Base-by-base conservation (phyloP, 2,113 vertebrate species). In the Drymodes brunneopygia region DNA sequence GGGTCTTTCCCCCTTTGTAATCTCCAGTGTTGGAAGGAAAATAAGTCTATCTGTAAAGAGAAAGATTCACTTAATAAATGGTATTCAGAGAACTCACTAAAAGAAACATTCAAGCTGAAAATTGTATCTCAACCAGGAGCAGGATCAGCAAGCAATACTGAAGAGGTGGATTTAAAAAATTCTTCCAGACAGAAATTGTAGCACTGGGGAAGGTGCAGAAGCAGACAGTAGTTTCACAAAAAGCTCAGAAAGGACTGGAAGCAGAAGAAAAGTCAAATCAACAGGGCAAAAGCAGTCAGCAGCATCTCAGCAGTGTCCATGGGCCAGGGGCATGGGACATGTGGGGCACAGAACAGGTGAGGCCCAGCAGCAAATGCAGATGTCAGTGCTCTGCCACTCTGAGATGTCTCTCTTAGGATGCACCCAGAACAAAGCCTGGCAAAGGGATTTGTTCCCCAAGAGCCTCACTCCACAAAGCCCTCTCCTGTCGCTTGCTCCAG, bases 1-100 rank as follows among this genome's bases (percentile, higher is more conserved):
- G 51, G 42, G 38, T 79, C 33, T 94, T 89, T 33, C 4, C 3
- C 19, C 4, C 10, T 31, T 35, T 62, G 7, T 71, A 42, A 81
- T 90, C 65, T 74, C 78, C 69, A 71, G 79, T 89, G 51, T 87
- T 85, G 51, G 62, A 90, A 95, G 74, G 23, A 31, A 95, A 73
- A 81, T 17, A 53, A 33, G 11, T 78, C n/a, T 15, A 50, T 78
- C 28, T 75, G 56, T 71, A 66, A 66, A 62, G n/a, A 81, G 31
- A 6, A 9, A 10, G 3, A 54, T 72, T 48, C 35, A 25, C 18
- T 24, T 88, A 81, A 81, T 4, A 69, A 42, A 50, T 50, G 3
- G 8, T 48, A 8, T 74, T 71, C 53, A 62, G 18, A 42, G 48
- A 83, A 54, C 35, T 79, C 61, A 73, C 15, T 42, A 35, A 50